Evolutionary conservation across 2,113 vertebrate genomes (phyloP).

Genomic region (Platysteira castanea): DNA sequence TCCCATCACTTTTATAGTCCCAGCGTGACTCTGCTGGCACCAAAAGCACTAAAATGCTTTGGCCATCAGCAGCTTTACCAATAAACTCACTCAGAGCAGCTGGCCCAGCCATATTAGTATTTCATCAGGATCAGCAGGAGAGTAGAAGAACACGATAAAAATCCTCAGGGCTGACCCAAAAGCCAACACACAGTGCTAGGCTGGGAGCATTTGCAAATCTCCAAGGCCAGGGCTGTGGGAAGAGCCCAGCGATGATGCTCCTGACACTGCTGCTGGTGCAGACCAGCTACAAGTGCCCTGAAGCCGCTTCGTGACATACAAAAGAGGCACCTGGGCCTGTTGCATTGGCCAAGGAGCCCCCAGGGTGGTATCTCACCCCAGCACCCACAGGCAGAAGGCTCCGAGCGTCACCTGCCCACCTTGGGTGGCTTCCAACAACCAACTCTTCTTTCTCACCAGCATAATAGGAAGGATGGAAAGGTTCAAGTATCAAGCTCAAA

Average conservation of each 20-base stretch:
- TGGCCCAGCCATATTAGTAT: neutral
- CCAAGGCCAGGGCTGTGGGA: neutral
- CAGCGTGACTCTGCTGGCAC: neutral
- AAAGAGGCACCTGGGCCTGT: neutral
- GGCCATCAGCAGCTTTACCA: neutral
- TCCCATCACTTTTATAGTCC: neutral
- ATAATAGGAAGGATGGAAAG: neutral
- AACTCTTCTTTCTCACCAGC: neutral
- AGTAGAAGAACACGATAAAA: neutral
- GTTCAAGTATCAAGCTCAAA: neutral
- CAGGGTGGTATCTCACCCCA: neutral
- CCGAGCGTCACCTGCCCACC: neutral
- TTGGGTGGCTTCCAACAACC: rapidly evolving
- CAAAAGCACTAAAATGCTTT: neutral
- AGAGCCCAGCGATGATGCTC: rapidly evolving
- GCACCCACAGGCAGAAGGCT: neutral
- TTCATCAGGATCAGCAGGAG: neutral
- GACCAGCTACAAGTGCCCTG: neutral
- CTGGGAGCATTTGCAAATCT: neutral
- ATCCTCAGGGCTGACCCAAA: neutral
- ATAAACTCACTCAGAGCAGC: neutral
- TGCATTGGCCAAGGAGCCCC: neutral
- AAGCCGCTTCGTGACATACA: rapidly evolving
- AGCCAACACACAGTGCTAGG: neutral
- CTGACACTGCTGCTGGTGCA: rapidly evolving